phyloP scores from a whole-genome alignment of 2,113 vertebrate species.

The Odontesthes bonariensis region DNA sequence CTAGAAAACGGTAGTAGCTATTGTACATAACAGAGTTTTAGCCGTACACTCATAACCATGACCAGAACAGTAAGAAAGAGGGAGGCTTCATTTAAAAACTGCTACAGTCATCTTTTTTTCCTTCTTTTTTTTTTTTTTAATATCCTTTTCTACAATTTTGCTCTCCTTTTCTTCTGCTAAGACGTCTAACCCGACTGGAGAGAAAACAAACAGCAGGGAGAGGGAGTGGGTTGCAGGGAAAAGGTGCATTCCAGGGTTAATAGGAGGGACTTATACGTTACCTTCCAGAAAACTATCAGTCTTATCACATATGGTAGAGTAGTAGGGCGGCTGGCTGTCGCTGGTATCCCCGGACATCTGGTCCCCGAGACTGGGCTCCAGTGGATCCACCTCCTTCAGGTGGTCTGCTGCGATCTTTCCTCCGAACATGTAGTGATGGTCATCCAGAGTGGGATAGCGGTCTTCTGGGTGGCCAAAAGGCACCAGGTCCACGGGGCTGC shows the following conservation, averaged over 20 bases:
- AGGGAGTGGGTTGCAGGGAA: conserved; percentile 66
- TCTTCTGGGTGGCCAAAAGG: conserved; percentile 69
- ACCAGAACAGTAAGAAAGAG: conserved; percentile 76
- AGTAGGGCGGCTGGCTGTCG: conserved; percentile 80
- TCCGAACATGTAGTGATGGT: conserved; percentile 78
- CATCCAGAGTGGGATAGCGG: conserved; percentile 53
- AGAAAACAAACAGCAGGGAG: conserved; percentile 76
- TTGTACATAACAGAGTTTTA: conserved; percentile 80
- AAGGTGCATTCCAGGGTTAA: conserved; percentile 82
- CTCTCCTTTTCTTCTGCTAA: conserved; percentile 69
- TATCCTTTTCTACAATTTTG: conserved; percentile 71
- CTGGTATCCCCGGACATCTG: conserved; percentile 54
- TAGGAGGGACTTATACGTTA: conserved; percentile 86
- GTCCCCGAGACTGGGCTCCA: conserved; percentile 61
- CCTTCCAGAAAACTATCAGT: conserved; percentile 87
- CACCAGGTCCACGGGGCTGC: conserved; percentile 80
- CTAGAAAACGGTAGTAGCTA: conserved; percentile 85
- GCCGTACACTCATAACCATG: conserved; percentile 79
- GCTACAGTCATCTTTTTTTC: conserved; percentile 77
- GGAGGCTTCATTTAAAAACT: conserved; percentile 81
- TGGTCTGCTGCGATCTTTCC: conserved; percentile 65
- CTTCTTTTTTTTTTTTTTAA: conserved; percentile 56
- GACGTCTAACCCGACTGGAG: conserved; percentile 75
- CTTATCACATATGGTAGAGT: conserved; percentile 86
- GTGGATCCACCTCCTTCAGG: conserved; percentile 50